Evolutionary conservation across 2,113 vertebrate species (phyloP), one percentile per base, ranked within the genome.

Genomic region (Prinia subflava): DNA sequence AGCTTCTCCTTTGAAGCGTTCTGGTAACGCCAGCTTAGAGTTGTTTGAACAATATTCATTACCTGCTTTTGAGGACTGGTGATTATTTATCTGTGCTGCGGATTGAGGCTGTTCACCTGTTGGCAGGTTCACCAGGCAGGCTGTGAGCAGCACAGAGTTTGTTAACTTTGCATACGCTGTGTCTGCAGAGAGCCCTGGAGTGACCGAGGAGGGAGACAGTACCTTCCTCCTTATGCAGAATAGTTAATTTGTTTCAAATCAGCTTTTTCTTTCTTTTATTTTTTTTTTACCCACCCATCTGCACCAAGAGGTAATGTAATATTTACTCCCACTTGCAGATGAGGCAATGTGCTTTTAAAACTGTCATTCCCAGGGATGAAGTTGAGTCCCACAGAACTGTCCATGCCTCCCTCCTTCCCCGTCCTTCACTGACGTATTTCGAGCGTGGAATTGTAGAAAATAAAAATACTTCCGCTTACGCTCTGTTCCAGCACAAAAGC

Each of bases 1-100:
- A 83, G 89, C 42, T 90, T 93, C 84, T 79, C 80, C 95, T 95
- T 94, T 92, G 75, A 96, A 96, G 93, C 77, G 4, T 92, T 80
- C 90, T 81, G 87, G 92, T 81, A 91, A 63, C 62, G 59, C 89
- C 76, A 49, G 91, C 86, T 87, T 73, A 23, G 73, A 96, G 87
- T 76, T 97, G 89, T 96, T 96, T 92, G 87, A 92, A 87, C 96
- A 75, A 57, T 88, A 74, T 39, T 95, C 79, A 57, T 85, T 84
- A 60, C 93, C 83, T 55, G 86, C 57, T 84, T 75, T 92, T 35
- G 79, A 81, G 81, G 91, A 71, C 78, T 87, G 28, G 62, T 30
- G 83, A 41, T 87, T 79, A 41, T 91, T 76, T 89, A 16, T 70
- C 5, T 7, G 2, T 7, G 74, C 30, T 57, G 89, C 2, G 13